Percentiles rank a stretch among this genome's conserved stretches.
These are phyloP conservation scores for Sebastes melanostomus DNA, from an alignment of 2,797 vertebrate genomes.

Conservation along the genomic window DNA sequence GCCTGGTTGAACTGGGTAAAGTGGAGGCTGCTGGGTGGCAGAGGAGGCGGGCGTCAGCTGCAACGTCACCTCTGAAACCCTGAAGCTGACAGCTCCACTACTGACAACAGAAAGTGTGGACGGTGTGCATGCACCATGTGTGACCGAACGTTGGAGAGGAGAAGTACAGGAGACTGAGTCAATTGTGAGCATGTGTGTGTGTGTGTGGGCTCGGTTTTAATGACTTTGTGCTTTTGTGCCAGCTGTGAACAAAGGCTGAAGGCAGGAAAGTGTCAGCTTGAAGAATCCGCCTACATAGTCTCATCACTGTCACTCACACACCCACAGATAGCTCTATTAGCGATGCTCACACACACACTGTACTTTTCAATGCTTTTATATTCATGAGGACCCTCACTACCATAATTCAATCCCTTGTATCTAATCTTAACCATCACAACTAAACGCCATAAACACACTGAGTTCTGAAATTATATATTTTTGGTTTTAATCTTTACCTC, in stretches of 20 bases:
- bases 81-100: slow-evolving; percentile 64
- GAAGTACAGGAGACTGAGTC: not conserved
- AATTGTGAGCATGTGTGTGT: not conserved
- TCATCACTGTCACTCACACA: slow-evolving; percentile 42
- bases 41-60: slow-evolving; percentile 61
- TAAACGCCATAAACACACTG: not conserved
- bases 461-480: not conserved
- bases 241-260: not conserved
- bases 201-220: not conserved
- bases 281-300: slow-evolving; percentile 3
- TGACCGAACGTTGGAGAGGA: not conserved
- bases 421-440: not conserved
- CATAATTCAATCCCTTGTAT: not conserved
- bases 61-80: slow-evolving; percentile 34
- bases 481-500: not conserved
- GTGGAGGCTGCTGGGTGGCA: not conserved
- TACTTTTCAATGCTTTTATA: not conserved
- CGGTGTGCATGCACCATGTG: not conserved
- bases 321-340: slow-evolving; percentile 3
- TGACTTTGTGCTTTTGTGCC: not conserved
- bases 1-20: not conserved
- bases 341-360: not conserved
- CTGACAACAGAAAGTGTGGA: not conserved
- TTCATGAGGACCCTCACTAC: not conserved
- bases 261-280: slow-evolving; percentile 23